A percentile compares a stretch with the other conserved stretches of the same genome.
These are phyloP conservation scores for Mimachlamys varia DNA, from an alignment of 2,888 invertebrate genomes.

Conservation along the genomic window DNA sequence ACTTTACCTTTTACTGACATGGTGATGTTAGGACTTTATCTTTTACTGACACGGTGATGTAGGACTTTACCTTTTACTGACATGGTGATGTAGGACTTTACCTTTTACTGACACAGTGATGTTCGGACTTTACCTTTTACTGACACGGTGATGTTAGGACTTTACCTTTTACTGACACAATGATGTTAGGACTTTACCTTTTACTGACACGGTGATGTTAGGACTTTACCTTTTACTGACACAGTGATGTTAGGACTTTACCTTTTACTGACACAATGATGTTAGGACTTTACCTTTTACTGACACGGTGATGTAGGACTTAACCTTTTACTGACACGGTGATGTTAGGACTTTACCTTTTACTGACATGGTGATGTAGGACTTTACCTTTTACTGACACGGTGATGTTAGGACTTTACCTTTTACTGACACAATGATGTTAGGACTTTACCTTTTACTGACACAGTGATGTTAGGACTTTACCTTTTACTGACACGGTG, in stretches of 20 bases:
- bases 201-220: constrained; percentile 75
- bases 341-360: constrained; percentile 73
- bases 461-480: constrained; percentile 73
- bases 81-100: constrained; percentile 72
- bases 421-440: constrained; percentile 76
- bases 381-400: constrained; percentile 76
- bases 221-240: constrained; percentile 76
- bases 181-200: constrained; percentile 74
- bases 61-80: constrained; percentile 76
- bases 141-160: constrained; percentile 74
- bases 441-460: constrained; percentile 77
- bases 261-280: constrained; percentile 78
- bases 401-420: constrained; percentile 74
- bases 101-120: constrained; percentile 78
- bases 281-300: constrained; percentile 76
- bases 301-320: constrained; percentile 72
- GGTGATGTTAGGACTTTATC: constrained; percentile 74
- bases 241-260: constrained; percentile 74
- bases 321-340: constrained; percentile 77
- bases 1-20: constrained; percentile 76
- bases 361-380: no score
- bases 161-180: no score
- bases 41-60: constrained; percentile 76
- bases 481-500: constrained; percentile 77
- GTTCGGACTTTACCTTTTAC: constrained; percentile 76